These are phyloP conservation scores for Therioaphis trifolii DNA, from an alignment of 2,888 invertebrate genomes.

Conservation along the genomic window DNA sequence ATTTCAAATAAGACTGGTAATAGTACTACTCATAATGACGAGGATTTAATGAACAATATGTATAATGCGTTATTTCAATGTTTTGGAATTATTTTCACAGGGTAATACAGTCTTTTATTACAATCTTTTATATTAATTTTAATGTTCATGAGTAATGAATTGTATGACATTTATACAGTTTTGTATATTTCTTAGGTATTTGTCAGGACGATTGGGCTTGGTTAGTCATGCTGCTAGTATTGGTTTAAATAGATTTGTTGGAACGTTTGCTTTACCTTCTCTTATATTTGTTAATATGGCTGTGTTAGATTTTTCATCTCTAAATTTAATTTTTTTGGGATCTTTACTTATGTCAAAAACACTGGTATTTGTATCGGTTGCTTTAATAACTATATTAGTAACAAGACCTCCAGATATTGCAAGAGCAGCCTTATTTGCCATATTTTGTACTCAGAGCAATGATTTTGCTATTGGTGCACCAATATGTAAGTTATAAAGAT, in stretches of 20 bases:
- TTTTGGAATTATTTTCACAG: conserved; percentile 89
- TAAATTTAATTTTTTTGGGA: conserved; percentile 92
- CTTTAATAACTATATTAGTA: conserved; percentile 78
- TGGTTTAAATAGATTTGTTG: conserved; percentile 92
- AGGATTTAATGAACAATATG: conserved; percentile 78
- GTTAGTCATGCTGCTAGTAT: conserved; percentile 86
- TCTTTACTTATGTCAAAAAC: conserved; percentile 88
- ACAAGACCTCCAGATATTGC: conserved; percentile 81
- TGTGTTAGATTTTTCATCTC: conserved; percentile 81
- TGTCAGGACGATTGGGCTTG: conserved; percentile 85
- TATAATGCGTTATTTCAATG: conserved; percentile 92
- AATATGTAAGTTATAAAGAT: conserved; percentile 76
- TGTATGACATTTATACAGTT: background rate
- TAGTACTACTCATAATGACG: conserved; percentile 30
- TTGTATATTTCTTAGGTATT: conserved; percentile 74
- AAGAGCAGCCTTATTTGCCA: conserved; percentile 89
- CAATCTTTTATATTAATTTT: background rate
- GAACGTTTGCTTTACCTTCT: conserved; percentile 91
- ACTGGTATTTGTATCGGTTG: conserved; percentile 83
- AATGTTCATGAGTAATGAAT: conserved; percentile 45
- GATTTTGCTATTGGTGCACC: conserved; percentile 97
- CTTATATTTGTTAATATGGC: conserved; percentile 91
- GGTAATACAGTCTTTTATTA: conserved; percentile 72
- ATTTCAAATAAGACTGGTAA: conserved; percentile 54
- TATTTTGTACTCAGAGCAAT: conserved; percentile 96